Conservation (phyloP, 92 coral and sea anemone genomes). For the Heteractis magnifica region DNA sequence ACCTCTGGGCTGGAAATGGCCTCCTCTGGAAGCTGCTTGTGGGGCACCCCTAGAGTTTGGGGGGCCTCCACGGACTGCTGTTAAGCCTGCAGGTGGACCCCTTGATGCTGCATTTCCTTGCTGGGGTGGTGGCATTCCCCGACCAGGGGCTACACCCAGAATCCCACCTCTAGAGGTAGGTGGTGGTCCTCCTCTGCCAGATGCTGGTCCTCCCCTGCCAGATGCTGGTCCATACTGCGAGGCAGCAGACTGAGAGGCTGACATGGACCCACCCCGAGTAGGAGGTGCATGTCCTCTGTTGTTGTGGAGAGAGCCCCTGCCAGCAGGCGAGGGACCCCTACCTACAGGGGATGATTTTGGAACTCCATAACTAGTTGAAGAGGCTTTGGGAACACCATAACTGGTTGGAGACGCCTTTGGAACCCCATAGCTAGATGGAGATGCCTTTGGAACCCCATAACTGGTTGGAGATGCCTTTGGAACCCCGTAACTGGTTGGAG, state of each 20-base stretch:
- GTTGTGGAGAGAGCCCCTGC: constrained; percentile 15
- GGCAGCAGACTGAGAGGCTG: neutral
- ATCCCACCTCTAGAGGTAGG: constrained; percentile 16
- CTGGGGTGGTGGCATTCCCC: constrained; percentile 36
- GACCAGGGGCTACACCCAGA: constrained; percentile 4
- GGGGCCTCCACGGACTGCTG: constrained; percentile 45
- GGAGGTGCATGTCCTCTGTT: constrained; percentile 15
- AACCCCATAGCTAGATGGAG: constrained; percentile 24
- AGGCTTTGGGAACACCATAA: constrained; percentile 10
- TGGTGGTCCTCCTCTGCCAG: constrained; percentile 30
- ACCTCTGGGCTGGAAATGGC: constrained; percentile 27
- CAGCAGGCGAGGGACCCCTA: neutral
- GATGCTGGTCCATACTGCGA: constrained; percentile 12
- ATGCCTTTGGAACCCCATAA: constrained; percentile 17
- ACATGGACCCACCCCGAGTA: constrained; percentile 12
- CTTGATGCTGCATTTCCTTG: constrained; percentile 39
- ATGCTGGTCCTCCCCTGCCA: constrained; percentile 26
- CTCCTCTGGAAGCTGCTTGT: constrained; percentile 18
- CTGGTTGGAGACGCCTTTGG: neutral
- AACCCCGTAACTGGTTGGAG: constrained; percentile 7
- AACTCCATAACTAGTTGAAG: constrained; percentile 28
- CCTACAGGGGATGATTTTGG: constrained; percentile 24
- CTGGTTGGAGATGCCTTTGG: constrained; percentile 9
- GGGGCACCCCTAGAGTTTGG: constrained; percentile 23
- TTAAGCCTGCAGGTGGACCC: constrained; percentile 54